These are phyloP conservation scores for Euwallacea similis DNA, from an alignment of 1,140 invertebrate genomes.

Conservation along the genomic window DNA sequence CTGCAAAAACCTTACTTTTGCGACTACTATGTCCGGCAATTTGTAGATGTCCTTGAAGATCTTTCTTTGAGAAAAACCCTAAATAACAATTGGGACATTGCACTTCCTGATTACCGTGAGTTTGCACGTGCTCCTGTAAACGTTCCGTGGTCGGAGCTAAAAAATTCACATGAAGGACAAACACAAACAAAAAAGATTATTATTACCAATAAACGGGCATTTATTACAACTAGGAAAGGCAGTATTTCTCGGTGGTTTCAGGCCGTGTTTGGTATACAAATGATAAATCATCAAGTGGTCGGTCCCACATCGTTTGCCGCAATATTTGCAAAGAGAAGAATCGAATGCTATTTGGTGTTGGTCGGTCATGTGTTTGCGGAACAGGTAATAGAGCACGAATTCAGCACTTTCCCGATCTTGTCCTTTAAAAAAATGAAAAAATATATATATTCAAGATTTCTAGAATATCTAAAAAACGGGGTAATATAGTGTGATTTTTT, in stretches of 20 bases:
- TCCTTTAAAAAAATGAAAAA: slow-evolving; percentile 33
- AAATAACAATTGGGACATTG: slow-evolving; percentile 59
- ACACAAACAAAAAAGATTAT: background rate
- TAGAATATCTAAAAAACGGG: too few relatives aligned
- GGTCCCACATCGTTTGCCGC: slow-evolving; percentile 75
- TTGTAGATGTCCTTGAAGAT: slow-evolving; percentile 60
- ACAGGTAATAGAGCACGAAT: slow-evolving; percentile 76
- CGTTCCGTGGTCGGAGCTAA: slow-evolving; percentile 62
- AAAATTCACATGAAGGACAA: slow-evolving; percentile 8
- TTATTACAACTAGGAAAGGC: slow-evolving; percentile 75
- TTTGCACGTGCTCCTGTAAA: slow-evolving; percentile 66
- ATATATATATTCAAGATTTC: too few relatives aligned
- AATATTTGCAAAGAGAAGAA: slow-evolving; percentile 79
- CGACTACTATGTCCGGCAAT: slow-evolving; percentile 55
- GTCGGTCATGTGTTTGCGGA: slow-evolving; percentile 77
- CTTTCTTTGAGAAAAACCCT: slow-evolving; percentile 56
- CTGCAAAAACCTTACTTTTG: background rate
- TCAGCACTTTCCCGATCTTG: slow-evolving; percentile 63
- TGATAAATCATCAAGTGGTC: slow-evolving; percentile 79
- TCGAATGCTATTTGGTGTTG: slow-evolving; percentile 80
- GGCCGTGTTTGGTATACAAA: slow-evolving; percentile 76
- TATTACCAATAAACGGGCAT: slow-evolving; percentile 68
- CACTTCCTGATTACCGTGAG: slow-evolving; percentile 56
- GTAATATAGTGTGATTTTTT: too few relatives aligned
- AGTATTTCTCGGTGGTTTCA: slow-evolving; percentile 69